Base-by-base conservation (phyloP, 1,140 invertebrate genomes). In the Tachypleus tridentatus region DNA sequence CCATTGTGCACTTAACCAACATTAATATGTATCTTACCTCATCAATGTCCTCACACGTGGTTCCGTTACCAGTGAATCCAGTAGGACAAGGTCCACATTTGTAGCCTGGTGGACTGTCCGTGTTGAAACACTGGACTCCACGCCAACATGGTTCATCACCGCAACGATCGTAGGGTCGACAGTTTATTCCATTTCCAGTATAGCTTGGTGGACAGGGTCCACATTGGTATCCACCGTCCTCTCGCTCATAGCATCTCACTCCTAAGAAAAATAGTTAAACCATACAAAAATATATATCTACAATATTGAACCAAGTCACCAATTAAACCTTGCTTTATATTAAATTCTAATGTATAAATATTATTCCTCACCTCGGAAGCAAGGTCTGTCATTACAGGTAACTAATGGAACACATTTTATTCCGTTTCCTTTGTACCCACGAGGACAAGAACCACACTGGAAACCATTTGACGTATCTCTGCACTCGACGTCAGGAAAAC, bases 21-120 rank as follows among this genome's bases (percentile, higher is more conserved):
- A 60, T 56, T 51, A 64, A 54, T 59, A 51, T 29, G 29, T 49
- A 62, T 47, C 64, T 71, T 72, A 86, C 85, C 79, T 94, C 91
- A 73, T 94, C 86, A 50, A 93, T 77, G 73, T 93, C 89, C 11
- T 78, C 74, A 72, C 91, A 94, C 7, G 77, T 74, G 0, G 84
- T 84, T n/a, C 93, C 93, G 73, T 95, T 91, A 69, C 90, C 89
- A n/a, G 85, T 84, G 64, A 84, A 87, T 6, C 93, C 93, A 64
- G 76, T 74, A 1, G 87, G 86, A 74, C 91, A 95, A 4, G 66
- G 64, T n/a, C 72, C 72, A 57, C 91, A 94, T 57, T 84, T 80
- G 72, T 85, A 93, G 74, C 83, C 91, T 0, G 91, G 91, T 5
- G 83, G 80, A 11, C 77, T 77, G 3, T 83, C 78, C 0, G 74